Base-by-base conservation (phyloP, 1,140 invertebrate species). In the Laodelphax striatellus region DNA sequence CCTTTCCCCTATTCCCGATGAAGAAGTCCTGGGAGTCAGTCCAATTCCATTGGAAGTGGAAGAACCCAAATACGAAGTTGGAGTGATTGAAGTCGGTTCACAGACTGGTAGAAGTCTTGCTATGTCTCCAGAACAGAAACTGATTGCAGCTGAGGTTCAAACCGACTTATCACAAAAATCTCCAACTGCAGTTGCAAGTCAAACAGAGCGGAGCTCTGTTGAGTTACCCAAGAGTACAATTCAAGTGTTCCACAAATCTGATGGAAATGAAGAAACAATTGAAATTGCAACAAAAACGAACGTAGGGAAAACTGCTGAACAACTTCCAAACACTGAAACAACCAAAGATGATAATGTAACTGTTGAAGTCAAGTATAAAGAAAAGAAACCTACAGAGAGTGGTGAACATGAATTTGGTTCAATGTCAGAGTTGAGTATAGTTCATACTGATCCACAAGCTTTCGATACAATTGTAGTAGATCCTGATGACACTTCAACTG, bases 381-480 rank as follows among this genome's bases (percentile, higher is more conserved):
- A 75, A 28, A 72, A 73, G 64, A 68, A 76, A 67, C 70, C 77
- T 70, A 63, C 66, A 61, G 66, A 76, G 57, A 60, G 62, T 5
- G 56, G 66, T 43, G 31, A 60, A 19, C 57, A 65, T 46, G 70
- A 16, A 10, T 16, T 22, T 24, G 28, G 67, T 41, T 77, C 78
- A 64, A 78, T 77, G 34, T 78, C 81, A 14, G 78, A 83, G 58
- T 68, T 85, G 11, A 84, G 81, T 68, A 86, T 86, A 22, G 78
- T 76, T 13, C 83, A 83, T 65, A 76, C 76, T 52, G 73, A 82
- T 22, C 85, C 84, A n/a, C 84, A 87, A 64, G 80, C 85, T 0
- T 88, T 88, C 67, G 87, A 88, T 69, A 88, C 87, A 1, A 76
- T 88, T 2, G 78, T 88, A 63, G 78, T 85, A 0, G 86, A 89